Percentiles rank a stretch among this genome's conserved stretches.
Evolutionary conservation across 2,888 invertebrate genomes (phyloP).

Genomic region (Carabus problematicus): DNA sequence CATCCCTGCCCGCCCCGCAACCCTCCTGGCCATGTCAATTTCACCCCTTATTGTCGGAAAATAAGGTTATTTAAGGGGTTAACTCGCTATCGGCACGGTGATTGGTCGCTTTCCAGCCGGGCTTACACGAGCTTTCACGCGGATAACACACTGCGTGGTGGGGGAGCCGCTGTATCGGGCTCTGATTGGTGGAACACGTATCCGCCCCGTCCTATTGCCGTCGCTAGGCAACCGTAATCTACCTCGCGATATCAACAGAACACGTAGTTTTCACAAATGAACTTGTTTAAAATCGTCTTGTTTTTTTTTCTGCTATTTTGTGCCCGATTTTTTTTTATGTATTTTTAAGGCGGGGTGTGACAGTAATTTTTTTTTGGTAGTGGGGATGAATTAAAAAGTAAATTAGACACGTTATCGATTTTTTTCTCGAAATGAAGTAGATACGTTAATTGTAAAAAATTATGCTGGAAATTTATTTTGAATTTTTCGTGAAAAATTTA

Average conservation of each 20-base stretch:
- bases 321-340: no score
- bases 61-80: slow-evolving; percentile 14
- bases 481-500: no score
- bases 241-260: not conserved
- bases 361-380: no score
- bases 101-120: not conserved
- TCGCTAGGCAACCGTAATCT: slow-evolving; percentile 13
- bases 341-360: no score
- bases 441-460: no score
- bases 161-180: not conserved
- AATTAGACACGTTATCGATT: no score
- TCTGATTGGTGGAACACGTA: not conserved
- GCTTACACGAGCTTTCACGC: not conserved
- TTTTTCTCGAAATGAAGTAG: no score
- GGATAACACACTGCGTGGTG: slow-evolving; percentile 17
- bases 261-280: no score
- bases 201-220: not conserved
- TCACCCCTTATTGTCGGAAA: slow-evolving; percentile 17
- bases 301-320: no score
- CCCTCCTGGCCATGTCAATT: not conserved
- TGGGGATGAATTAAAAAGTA: no score
- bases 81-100: not conserved
- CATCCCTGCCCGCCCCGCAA: not conserved
- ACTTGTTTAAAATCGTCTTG: no score
- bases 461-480: no score